Conservation (phyloP, 2,888 invertebrate genomes). For the Hedya salicella region DNA sequence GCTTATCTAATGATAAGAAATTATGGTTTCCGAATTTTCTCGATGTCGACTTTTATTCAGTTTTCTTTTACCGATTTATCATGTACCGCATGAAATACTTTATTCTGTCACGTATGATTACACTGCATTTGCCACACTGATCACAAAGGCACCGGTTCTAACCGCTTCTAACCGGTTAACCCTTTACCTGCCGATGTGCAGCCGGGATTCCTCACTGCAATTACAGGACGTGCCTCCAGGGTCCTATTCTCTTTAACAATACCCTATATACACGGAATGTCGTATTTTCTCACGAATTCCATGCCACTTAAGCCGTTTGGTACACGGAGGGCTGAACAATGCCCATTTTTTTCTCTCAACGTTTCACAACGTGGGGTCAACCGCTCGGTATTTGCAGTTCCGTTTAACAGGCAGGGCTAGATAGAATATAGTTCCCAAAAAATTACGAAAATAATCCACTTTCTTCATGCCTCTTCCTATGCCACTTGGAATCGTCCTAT, state of each 20-base stretch:
- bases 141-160: not conserved
- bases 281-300: not conserved
- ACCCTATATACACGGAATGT: not conserved
- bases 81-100: no score
- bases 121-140: slow-evolving; percentile 2
- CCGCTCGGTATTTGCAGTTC: slow-evolving; percentile 26
- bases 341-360: slow-evolving; percentile 33
- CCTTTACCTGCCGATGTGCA: slow-evolving; percentile 32
- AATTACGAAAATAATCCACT: no score
- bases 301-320: not conserved
- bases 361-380: slow-evolving; percentile 33
- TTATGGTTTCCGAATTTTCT: no score
- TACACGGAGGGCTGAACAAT: slow-evolving; percentile 10
- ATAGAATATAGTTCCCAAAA: not conserved
- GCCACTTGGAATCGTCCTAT: no score
- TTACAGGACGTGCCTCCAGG: slow-evolving; percentile 26
- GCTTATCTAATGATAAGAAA: no score
- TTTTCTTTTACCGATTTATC: no score
- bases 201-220: slow-evolving; percentile 29
- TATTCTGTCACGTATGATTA: not conserved
- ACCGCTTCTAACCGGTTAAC: slow-evolving; percentile 4
- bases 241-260: slow-evolving; percentile 30
- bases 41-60: no score
- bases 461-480: no score
- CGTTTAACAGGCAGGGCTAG: slow-evolving; percentile 14